Conservation (phyloP, 2,113 vertebrate genomes). For the Puntigrus tetrazona region DNA sequence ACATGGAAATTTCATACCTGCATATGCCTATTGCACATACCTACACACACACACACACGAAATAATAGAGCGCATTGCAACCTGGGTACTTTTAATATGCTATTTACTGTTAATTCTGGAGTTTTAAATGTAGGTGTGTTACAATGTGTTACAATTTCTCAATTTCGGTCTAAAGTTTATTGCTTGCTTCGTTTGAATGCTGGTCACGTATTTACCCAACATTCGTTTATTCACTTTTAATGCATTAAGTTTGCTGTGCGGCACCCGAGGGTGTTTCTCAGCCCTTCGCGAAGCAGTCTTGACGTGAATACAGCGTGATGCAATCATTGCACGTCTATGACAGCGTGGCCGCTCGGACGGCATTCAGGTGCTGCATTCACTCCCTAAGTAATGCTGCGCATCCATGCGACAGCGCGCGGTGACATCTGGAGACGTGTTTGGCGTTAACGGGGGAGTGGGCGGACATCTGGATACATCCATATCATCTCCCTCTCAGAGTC, state of each 20-base stretch:
- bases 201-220: background rate
- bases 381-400: background rate
- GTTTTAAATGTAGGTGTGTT: background rate
- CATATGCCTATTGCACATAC: too few relatives aligned
- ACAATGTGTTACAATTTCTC: background rate
- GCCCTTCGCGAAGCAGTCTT: background rate
- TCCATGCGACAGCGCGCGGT: background rate
- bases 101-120: background rate
- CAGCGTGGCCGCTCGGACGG: background rate
- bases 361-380: background rate
- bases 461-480: slow-evolving; percentile 38
- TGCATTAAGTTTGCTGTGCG: background rate
- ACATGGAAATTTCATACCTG: too few relatives aligned
- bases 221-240: background rate
- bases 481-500: slow-evolving; percentile 52
- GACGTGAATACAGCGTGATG: background rate
- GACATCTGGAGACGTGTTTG: slow-evolving; percentile 1
- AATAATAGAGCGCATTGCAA: too few relatives aligned
- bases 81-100: background rate
- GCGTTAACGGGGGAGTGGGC: slow-evolving; percentile 5
- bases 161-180: background rate
- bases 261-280: background rate
- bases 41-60: too few relatives aligned
- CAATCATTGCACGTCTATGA: slow-evolving; percentile 3
- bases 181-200: background rate